These are phyloP conservation scores for Drosophila differens DNA, from an alignment of 2,888 invertebrate species.

Conservation along the genomic window DNA sequence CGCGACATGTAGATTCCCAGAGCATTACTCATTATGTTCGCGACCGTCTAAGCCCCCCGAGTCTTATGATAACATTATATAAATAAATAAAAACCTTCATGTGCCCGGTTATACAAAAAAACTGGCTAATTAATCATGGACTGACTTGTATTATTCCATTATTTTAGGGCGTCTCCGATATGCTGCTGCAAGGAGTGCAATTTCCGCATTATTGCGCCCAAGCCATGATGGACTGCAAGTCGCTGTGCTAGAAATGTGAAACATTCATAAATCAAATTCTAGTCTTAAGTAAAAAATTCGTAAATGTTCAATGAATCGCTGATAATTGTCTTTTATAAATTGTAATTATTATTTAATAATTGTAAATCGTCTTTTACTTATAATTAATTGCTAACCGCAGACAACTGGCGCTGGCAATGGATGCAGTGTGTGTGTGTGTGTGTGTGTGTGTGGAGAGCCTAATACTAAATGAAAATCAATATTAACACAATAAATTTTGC, in stretches of 20 bases:
- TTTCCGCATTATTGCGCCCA: conserved; percentile 90
- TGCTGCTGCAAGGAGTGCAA: conserved; percentile 89
- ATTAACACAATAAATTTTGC: conserved; percentile 23
- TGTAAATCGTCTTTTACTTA: conserved; percentile 37
- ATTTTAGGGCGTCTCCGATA: conserved; percentile 89
- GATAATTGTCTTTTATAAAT: conserved; percentile 61
- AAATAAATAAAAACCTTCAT: background rate
- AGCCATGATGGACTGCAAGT: conserved; percentile 89
- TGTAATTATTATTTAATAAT: conserved; percentile 62
- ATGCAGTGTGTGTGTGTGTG: conserved; percentile 10
- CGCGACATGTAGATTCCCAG: conserved; percentile 35
- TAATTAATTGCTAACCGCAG: conserved; percentile 23
- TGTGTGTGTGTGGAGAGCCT: conserved; percentile 32
- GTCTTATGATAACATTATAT: conserved; percentile 44
- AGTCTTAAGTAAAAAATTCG: conserved; percentile 54
- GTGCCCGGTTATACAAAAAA: background rate
- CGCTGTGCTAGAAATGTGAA: conserved; percentile 82
- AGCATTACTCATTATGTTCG: conserved; percentile 54
- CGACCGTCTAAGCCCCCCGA: background rate
- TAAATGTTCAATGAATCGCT: conserved; percentile 41
- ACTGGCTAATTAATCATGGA: background rate
- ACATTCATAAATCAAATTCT: conserved; percentile 1
- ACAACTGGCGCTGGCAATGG: conserved; percentile 6
- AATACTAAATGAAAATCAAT: conserved; percentile 26
- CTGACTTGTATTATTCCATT: conserved; percentile 12